Evolutionary conservation across 2,888 invertebrate genomes (phyloP), one percentile per base, ranked within the genome.

Genomic region (Leucoptera coffeella): DNA sequence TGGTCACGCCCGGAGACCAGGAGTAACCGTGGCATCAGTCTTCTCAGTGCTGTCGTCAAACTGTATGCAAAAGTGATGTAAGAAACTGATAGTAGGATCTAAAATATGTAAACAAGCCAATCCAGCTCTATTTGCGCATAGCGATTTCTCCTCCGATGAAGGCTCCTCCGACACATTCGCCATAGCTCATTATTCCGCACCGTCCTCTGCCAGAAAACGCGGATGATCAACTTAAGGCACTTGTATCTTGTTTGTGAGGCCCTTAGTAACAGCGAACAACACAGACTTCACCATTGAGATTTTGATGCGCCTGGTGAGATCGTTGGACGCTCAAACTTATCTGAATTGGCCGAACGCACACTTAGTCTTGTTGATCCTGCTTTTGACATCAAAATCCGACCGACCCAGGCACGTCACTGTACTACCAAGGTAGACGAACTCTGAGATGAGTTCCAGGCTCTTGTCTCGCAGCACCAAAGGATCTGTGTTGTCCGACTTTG

Each of bases 301-400:
- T 14, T 30, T 30, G 2, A 30, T 12, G 22, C 23, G 14, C n/a
- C 17, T 9, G 6, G 22, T 31, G 28, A 31, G 26, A 23, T 23
- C 28, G 15, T 25, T 22, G n/a, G 31, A 28, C 10, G 21, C 28
- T 29, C 26, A 23, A 9, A 31, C 12, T 6, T 28, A 26, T 6
- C 31, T 25, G 4, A 28, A 13, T 15, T 27, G 29, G 14, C 25
- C 29, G 14, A 31, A 31, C 22, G 25, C 23, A 22, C 27, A 24
- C 15, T 15, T 14, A 4, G 24, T 12, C 13, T 27, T 31, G 22
- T 28, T 23, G 2, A 24, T 29, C 15, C 29, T 20, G 6, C 29
- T 22, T 15, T 22, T 8, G 25, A 27, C 22, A 25, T 29, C 29
- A 3, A 29, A 17, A 25, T 29, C 27, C 13, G 22, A 27, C 8